phyloP scores from a whole-genome alignment of 2,888 invertebrate genomes.

The Caenorhabditis sp. region DNA sequence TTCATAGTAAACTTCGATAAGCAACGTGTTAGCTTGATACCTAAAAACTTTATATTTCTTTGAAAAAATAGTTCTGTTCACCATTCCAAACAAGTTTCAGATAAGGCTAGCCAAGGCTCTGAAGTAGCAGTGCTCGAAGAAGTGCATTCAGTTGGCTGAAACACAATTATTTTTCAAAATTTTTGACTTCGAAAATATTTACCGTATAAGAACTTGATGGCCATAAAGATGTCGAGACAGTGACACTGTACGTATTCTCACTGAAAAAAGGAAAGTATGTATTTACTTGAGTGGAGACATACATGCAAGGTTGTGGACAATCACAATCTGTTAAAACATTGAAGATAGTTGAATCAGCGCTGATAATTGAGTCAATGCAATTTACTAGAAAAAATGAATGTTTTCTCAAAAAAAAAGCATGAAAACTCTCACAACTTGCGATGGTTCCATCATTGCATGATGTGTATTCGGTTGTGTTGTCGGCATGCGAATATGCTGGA shows the following conservation, averaged over 20 bases:
- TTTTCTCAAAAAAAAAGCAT: not conserved
- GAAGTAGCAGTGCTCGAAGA: conserved; percentile 19
- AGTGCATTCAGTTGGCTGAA: conserved; percentile 63
- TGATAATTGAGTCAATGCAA: conserved; percentile 56
- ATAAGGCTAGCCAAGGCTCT: conserved; percentile 30
- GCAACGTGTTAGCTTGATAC: conserved; percentile 70
- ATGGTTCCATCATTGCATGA: conserved; percentile 39
- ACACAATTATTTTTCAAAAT: not conserved
- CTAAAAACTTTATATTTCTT: not conserved
- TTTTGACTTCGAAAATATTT: not conserved
- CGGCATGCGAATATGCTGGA: conserved; percentile 55
- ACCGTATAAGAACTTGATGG: conserved; percentile 65
- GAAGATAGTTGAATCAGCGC: conserved; percentile 44
- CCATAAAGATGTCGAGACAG: conserved; percentile 68
- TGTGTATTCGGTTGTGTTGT: conserved; percentile 23
- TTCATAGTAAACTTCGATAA: conserved; percentile 71
- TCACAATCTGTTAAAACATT: conserved; percentile 60
- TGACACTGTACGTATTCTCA: conserved; percentile 60
- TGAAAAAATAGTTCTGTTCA: not conserved
- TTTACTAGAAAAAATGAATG: conserved; percentile 39
- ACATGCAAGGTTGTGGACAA: conserved; percentile 68
- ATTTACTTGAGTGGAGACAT: too few relatives aligned
- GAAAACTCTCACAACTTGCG: conserved; percentile 27
- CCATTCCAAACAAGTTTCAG: conserved; percentile 24
- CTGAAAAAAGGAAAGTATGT: conserved; percentile 39